These are phyloP conservation scores for Xestia rhomboidea DNA, from an alignment of 2,888 invertebrate species.

Conservation along the genomic window DNA sequence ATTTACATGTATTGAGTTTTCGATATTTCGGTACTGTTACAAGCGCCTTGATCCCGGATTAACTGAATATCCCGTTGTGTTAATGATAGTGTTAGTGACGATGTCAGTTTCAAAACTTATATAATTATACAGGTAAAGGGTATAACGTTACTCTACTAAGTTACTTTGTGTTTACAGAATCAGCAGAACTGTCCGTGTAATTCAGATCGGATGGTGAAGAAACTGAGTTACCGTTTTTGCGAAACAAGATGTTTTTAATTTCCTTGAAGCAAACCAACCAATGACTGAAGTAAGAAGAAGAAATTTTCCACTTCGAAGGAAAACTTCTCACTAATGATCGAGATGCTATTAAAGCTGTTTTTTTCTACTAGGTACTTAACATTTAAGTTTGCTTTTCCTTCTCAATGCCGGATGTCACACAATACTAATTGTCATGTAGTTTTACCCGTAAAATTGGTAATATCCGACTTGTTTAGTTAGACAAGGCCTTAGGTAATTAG, in stretches of 20 bases:
- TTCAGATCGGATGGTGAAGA: not conserved
- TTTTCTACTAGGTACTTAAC: not conserved
- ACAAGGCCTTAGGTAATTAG: slow-evolving; percentile 44
- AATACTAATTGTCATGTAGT: slow-evolving; percentile 7
- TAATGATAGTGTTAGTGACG: not conserved
- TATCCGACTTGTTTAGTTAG: slow-evolving; percentile 32
- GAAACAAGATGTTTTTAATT: slow-evolving; percentile 3
- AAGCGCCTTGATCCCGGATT: not conserved
- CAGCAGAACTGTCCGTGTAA: not conserved
- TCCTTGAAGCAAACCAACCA: not conserved
- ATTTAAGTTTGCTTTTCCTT: not conserved
- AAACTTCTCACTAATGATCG: too few species aligned
- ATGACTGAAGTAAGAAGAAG: not conserved
- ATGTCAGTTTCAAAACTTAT: not conserved
- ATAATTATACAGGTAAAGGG: not conserved
- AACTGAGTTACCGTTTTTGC: not conserved
- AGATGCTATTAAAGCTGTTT: not conserved
- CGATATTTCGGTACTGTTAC: not conserved
- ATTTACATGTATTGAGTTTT: not conserved
- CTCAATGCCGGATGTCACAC: slow-evolving; percentile 26
- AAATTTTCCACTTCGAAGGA: not conserved
- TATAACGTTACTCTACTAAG: not conserved
- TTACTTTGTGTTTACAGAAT: not conserved
- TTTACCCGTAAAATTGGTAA: slow-evolving; percentile 53
- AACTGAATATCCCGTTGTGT: not conserved